Evolutionary conservation across 2,113 vertebrate species (phyloP).

Genomic region (Lophius piscatorius): DNA sequence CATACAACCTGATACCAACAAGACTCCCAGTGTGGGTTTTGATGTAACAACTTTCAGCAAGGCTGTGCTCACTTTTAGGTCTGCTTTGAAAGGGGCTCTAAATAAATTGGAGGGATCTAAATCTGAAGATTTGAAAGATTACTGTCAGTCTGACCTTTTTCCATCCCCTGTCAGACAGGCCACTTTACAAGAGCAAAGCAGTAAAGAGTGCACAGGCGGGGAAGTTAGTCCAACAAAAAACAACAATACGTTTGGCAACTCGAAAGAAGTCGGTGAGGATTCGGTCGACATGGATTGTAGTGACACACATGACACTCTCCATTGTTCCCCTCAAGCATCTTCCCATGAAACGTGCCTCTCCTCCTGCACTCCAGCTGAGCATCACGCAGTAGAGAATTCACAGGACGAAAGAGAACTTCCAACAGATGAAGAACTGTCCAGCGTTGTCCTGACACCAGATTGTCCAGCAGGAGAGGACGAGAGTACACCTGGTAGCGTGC

Average conservation of each 20-base stretch:
- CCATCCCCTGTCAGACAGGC: constrained; percentile 10
- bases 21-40: constrained; percentile 80
- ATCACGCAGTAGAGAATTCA: constrained; percentile 40
- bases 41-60: constrained; percentile 86
- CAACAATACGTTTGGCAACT: constrained; percentile 14
- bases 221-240: constrained; percentile 23
- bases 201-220: constrained; percentile 7
- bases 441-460: constrained; percentile 43
- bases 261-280: constrained; percentile 26
- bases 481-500: constrained; percentile 6
- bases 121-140: constrained; percentile 40
- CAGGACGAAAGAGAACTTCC: constrained; percentile 37
- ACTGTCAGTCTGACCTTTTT: constrained; percentile 16
- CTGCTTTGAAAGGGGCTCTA: constrained; percentile 88
- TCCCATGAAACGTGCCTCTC: constrained; percentile 37
- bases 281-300: constrained; percentile 41
- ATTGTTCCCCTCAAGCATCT: constrained; percentile 33
- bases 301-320: constrained; percentile 24
- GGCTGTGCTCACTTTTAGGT: constrained; percentile 86
- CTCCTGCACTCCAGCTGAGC: constrained; percentile 42
- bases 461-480: constrained; percentile 20
- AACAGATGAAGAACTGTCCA: constrained; percentile 48
- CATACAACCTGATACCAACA: constrained; percentile 47
- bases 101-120: constrained; percentile 82
- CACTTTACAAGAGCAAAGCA: constrained; percentile 33